Conservation (phyloP, 2,888 invertebrate species). For the Spisula solida region DNA sequence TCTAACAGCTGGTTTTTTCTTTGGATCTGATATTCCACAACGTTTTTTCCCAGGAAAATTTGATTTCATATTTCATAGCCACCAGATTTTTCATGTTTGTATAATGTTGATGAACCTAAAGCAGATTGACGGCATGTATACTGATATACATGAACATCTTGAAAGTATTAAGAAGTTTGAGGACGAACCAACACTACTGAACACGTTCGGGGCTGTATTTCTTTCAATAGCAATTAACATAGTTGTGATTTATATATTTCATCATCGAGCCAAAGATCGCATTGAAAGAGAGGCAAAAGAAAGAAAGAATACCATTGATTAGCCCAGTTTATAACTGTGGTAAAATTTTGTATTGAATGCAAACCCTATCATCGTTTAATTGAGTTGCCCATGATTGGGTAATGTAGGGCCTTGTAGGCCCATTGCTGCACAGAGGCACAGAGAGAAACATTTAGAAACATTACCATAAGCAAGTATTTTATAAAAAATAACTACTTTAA, state of each 20-base stretch:
- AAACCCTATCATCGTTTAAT: no score
- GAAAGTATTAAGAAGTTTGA: slow-evolving; percentile 73
- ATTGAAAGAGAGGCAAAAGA: slow-evolving; percentile 58
- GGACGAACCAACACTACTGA: slow-evolving; percentile 80
- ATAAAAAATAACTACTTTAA: no score
- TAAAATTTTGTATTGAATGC: not conserved
- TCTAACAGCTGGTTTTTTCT: slow-evolving; percentile 85
- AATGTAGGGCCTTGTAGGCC: no score
- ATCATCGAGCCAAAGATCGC: slow-evolving; percentile 72
- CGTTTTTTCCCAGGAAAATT: slow-evolving; percentile 84
- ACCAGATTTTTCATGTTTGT: slow-evolving; percentile 87
- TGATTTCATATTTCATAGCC: slow-evolving; percentile 86
- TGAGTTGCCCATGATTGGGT: no score
- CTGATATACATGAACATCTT: slow-evolving; percentile 81
- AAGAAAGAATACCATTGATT: slow-evolving; percentile 24
- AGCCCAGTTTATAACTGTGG: not conserved
- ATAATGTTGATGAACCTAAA: slow-evolving; percentile 85
- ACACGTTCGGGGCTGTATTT: slow-evolving; percentile 83
- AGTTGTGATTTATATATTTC: slow-evolving; percentile 78
- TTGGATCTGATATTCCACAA: slow-evolving; percentile 86
- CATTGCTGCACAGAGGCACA: no score
- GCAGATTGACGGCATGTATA: slow-evolving; percentile 85
- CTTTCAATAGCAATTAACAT: slow-evolving; percentile 79
- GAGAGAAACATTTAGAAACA: no score
- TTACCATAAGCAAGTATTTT: no score